Evolutionary conservation across 2,113 vertebrate genomes (phyloP).

Genomic region (Hippocampus guttulatus): DNA sequence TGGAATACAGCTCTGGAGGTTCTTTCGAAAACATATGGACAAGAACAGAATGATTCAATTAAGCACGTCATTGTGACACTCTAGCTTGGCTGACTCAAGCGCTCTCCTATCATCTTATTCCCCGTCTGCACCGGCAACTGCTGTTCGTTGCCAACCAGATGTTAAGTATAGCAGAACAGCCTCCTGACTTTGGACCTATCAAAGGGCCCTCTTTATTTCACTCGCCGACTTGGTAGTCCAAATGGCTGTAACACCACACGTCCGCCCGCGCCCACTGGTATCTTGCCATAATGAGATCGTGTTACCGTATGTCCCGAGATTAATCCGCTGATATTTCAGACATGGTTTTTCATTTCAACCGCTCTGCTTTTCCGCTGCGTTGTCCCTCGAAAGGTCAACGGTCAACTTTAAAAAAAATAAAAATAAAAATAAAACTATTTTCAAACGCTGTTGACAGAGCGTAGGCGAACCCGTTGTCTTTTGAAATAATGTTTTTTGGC

Average conservation of each 20-base stretch:
- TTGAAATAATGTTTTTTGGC: slow-evolving; percentile 10
- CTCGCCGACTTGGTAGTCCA: slow-evolving; percentile 38
- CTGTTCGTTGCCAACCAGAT: slow-evolving; percentile 59
- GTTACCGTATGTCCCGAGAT: slow-evolving; percentile 54
- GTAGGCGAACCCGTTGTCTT: slow-evolving; percentile 30
- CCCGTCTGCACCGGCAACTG: slow-evolving; percentile 40
- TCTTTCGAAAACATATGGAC: slow-evolving; percentile 47
- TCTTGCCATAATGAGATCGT: slow-evolving; percentile 47
- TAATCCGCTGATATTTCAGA: slow-evolving; percentile 54
- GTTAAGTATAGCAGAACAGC: slow-evolving; percentile 50
- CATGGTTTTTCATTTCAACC: slow-evolving; percentile 46
- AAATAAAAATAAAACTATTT: slow-evolving; percentile 22
- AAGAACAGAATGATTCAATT: slow-evolving; percentile 46
- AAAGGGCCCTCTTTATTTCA: slow-evolving; percentile 47
- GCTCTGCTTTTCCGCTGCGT: slow-evolving; percentile 28
- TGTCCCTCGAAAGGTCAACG: slow-evolving; percentile 41
- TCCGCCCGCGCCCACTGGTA: slow-evolving; percentile 36
- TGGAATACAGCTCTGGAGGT: slow-evolving; percentile 45
- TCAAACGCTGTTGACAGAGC: slow-evolving; percentile 25
- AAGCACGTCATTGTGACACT: slow-evolving; percentile 58
- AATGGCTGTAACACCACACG: slow-evolving; percentile 42
- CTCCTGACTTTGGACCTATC: slow-evolving; percentile 49
- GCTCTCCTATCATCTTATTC: slow-evolving; percentile 18
- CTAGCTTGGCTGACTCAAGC: slow-evolving; percentile 45
- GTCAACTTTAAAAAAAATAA: slow-evolving; percentile 23